A percentile compares a stretch with the other conserved stretches of the same genome.
These are phyloP conservation scores for Endotricha flammealis DNA, from an alignment of 2,888 invertebrate genomes.

Conservation along the genomic window DNA sequence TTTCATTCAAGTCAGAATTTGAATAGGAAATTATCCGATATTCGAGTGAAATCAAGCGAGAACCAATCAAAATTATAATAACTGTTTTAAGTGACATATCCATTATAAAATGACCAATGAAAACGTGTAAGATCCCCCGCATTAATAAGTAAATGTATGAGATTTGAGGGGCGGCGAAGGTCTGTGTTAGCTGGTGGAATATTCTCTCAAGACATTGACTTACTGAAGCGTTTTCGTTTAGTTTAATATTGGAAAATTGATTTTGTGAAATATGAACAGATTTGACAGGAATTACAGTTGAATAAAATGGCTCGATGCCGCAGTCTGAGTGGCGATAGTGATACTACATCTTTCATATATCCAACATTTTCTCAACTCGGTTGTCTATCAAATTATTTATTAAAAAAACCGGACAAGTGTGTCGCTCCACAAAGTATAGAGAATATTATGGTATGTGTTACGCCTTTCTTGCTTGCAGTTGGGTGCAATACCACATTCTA, in stretches of 20 bases:
- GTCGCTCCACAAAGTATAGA: too few species aligned
- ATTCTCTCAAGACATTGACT: conserved; percentile 21
- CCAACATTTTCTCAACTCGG: too few species aligned
- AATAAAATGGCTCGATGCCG: background rate
- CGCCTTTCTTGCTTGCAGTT: too few species aligned
- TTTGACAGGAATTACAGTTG: background rate
- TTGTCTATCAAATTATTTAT: too few species aligned
- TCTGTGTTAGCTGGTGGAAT: conserved; percentile 27
- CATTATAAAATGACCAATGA: conserved; percentile 23
- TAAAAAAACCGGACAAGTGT: too few species aligned
- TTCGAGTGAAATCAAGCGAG: conserved; percentile 32
- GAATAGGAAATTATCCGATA: conserved; percentile 37
- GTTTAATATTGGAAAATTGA: conserved; percentile 18
- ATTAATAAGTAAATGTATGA: background rate
- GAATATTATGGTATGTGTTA: too few species aligned
- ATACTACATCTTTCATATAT: too few species aligned
- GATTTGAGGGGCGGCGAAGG: conserved; percentile 13
- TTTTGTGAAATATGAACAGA: conserved; percentile 17
- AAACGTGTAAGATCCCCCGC: conserved; percentile 9
- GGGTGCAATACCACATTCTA: too few species aligned
- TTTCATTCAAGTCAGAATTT: conserved; percentile 24
- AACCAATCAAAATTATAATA: conserved; percentile 62
- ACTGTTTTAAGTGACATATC: conserved; percentile 37
- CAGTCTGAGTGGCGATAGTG: too few species aligned
- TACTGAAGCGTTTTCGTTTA: conserved; percentile 14